Conservation (phyloP, 1,140 invertebrate genomes). For the Chlorops oryzae region DNA sequence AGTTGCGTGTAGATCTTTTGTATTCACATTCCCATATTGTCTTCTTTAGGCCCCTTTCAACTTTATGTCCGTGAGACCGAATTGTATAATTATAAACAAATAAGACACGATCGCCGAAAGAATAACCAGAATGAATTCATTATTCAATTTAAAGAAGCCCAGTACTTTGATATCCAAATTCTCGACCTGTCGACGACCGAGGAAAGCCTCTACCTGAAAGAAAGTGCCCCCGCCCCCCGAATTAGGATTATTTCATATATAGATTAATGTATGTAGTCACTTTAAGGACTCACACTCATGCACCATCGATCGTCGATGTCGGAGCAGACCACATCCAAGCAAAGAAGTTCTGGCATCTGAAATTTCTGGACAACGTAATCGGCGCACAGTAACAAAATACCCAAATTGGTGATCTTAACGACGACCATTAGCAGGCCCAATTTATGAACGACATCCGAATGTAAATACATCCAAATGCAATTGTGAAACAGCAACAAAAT, state of each 20-base stretch:
- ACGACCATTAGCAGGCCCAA: conserved; percentile 1
- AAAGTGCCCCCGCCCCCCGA: too few relatives aligned
- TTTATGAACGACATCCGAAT: background rate
- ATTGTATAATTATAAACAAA: conserved; percentile 36
- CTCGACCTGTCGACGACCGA: conserved; percentile 28
- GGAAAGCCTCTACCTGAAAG: conserved; percentile 25
- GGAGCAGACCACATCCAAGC: conserved; percentile 10
- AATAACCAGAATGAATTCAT: conserved; percentile 32
- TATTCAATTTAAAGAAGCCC: conserved; percentile 34
- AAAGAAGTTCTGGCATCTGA: conserved; percentile 2
- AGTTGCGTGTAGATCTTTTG: too few relatives aligned
- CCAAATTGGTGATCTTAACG: conserved; percentile 8
- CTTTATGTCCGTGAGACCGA: conserved; percentile 32
- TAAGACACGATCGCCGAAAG: conserved; percentile 36
- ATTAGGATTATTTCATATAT: too few relatives aligned
- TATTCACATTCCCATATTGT: too few relatives aligned
- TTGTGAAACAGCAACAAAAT: conserved; percentile 19
- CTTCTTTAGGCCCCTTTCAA: too few relatives aligned
- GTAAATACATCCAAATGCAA: conserved; percentile 6
- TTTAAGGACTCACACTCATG: conserved; percentile 10
- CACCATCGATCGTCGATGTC: conserved; percentile 13
- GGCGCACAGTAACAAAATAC: conserved; percentile 7
- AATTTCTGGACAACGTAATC: conserved; percentile 7
- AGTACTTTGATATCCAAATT: conserved; percentile 34
- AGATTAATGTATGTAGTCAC: background rate